Percentiles rank a stretch among this genome's conserved stretches.
Evolutionary conservation across 1,140 invertebrate species (phyloP).

Genomic region (Nasonia giraulti): DNA sequence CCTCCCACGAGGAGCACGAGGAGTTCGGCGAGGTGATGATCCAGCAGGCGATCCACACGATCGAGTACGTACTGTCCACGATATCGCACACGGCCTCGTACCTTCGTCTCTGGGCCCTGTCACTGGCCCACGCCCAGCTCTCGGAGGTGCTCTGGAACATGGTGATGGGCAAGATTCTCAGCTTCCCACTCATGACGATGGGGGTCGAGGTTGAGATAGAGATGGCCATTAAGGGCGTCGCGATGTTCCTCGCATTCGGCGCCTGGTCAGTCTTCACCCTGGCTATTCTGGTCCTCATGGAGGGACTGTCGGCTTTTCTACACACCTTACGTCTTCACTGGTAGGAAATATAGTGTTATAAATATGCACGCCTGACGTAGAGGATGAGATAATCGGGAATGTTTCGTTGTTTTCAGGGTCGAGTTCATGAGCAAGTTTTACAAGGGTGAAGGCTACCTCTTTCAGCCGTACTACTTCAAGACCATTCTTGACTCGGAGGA

Average conservation of each 20-base stretch:
- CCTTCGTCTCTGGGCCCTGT: conserved; percentile 95
- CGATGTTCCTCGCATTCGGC: conserved; percentile 87
- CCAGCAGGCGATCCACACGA: conserved; percentile 95
- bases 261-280: conserved; percentile 91
- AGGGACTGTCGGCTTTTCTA: conserved; percentile 88
- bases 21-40: conserved; percentile 92
- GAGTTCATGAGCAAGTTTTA: conserved; percentile 99
- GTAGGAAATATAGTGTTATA: conserved; percentile 67
- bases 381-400: too few species aligned
- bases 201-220: conserved; percentile 56
- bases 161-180: conserved; percentile 76
- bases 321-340: conserved; percentile 88
- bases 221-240: conserved; percentile 73
- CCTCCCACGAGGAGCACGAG: conserved; percentile 75
- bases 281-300: conserved; percentile 94
- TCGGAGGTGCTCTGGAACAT: conserved; percentile 85
- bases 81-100: conserved; percentile 98
- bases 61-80: conserved; percentile 96
- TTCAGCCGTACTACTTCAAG: conserved; percentile 96
- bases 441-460: conserved; percentile 88
- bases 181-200: too few species aligned
- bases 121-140: conserved; percentile 89
- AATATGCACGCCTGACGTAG: too few species aligned
- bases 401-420: conserved; percentile 82
- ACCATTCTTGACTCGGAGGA: conserved; percentile 82